A percentile compares a stretch with the other conserved stretches of the same genome.
These are phyloP conservation scores for Ictalurus punctatus DNA, from an alignment of 2,113 vertebrate genomes.

Conservation along the genomic window DNA sequence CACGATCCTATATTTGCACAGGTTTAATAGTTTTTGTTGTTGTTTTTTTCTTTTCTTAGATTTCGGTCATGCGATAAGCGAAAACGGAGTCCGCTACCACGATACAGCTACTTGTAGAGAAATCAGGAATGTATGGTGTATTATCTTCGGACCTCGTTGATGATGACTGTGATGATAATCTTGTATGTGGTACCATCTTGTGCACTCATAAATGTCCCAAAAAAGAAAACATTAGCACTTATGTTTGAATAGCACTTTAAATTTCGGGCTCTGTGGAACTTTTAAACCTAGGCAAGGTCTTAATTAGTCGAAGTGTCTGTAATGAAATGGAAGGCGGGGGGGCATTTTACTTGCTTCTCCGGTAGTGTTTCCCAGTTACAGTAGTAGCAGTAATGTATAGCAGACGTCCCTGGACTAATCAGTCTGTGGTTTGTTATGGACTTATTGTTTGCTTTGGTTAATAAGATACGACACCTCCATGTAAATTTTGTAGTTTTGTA, in stretches of 20 bases:
- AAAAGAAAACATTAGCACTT: conserved; percentile 28
- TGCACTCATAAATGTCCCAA: not conserved
- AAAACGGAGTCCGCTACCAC: not conserved
- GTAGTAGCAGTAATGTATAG: not conserved
- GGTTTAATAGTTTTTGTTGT: conserved; percentile 3
- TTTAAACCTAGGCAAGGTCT: not conserved
- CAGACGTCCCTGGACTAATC: not conserved
- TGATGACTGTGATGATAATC: conserved; percentile 7
- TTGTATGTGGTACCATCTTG: not conserved
- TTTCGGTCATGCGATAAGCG: not conserved
- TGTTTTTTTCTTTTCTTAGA: not conserved
- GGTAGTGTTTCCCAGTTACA: not conserved
- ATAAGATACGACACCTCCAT: not conserved
- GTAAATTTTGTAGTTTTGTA: not conserved
- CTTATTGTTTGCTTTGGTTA: not conserved
- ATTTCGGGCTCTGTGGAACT: not conserved
- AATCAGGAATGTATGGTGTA: conserved; percentile 31
- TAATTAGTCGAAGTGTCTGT: not conserved
- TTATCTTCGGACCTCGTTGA: not conserved
- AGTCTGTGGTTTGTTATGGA: not conserved
- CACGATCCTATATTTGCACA: conserved; percentile 51
- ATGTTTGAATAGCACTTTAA: conserved; percentile 33
- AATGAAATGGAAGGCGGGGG: not conserved
- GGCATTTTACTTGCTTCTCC: not conserved
- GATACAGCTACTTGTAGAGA: not conserved